Conservation (phyloP, 2,797 vertebrate species). For the Sebastes steindachneri region DNA sequence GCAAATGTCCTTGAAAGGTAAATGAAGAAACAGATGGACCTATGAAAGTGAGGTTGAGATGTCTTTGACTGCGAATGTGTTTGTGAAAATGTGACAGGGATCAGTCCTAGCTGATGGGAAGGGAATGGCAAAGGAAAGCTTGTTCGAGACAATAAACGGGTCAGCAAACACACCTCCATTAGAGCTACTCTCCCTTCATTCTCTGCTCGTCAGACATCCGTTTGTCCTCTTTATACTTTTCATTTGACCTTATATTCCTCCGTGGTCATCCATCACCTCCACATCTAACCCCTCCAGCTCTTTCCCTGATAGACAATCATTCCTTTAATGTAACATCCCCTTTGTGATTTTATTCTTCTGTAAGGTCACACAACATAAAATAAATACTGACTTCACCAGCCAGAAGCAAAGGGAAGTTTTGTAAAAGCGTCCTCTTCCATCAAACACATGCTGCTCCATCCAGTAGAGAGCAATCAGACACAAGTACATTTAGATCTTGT, state of each 20-base stretch:
- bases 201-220: slow-evolving; percentile 1
- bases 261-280: neutral
- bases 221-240: slow-evolving; percentile 1
- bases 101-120: neutral
- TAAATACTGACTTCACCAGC: neutral
- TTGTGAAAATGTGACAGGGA: neutral
- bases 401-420: neutral
- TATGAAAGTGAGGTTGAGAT: neutral
- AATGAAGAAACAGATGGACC: neutral
- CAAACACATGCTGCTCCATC: neutral
- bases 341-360: neutral
- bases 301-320: slow-evolving; percentile 8
- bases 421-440: neutral
- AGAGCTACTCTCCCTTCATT: neutral
- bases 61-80: neutral
- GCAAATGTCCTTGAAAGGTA: neutral
- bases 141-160: neutral
- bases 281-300: neutral
- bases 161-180: neutral
- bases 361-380: neutral
- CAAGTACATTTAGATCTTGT: neutral
- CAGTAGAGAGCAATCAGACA: neutral
- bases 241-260: slow-evolving; percentile 20
- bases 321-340: neutral
- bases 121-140: neutral